Evolutionary conservation across 2,113 vertebrate genomes (phyloP), one percentile per base, ranked within the genome.

Genomic region (Oryzias woworae): DNA sequence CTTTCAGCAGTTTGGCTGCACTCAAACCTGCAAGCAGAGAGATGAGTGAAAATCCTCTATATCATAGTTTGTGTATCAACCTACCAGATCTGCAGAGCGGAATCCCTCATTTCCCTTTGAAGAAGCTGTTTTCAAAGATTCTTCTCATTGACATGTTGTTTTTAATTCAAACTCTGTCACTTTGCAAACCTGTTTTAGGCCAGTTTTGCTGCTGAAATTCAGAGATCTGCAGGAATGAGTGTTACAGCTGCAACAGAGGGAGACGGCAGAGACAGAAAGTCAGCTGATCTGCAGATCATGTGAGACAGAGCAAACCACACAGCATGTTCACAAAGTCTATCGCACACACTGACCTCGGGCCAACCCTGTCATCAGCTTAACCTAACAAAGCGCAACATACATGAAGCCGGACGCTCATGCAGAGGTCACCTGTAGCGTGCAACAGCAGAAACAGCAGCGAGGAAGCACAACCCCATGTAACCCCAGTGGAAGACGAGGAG

Each of bases 1-100:
- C 86, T 75, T 91, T 91, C 63, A 99, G 78, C 45, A 98, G 85
- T 77, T 98, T 98, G 15, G 97, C 96, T 71, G 97, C 96, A 71
- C 95, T 93, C 57, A 99, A 86, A 78, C 96, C 96, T 98, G 81
- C 54, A 82, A 36, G 66, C 1, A 18, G n/a, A 77, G 1, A 54
- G 20, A 45, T 16, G 13, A 14, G 23, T 60, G 28, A 66, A 46
- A 10, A 2, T 8, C 22, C 6, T 18, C 16, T 3, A 24, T 12
- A 18, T 28, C 26, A 28, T 0, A 6, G 26, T 28, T 28, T 5
- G 1, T 28, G 26, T 4, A 4, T 28, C 26, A 4, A 1, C 3
- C 3, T n/a, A 20, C 20, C 48, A 50, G 20, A 26, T 14, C 23
- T 14, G 2, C 13, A 23, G 13, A 51, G 16, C 18, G 1, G 2